Conservation (phyloP, 2,113 vertebrate genomes). For the Nyctereutes procyonoides region DNA sequence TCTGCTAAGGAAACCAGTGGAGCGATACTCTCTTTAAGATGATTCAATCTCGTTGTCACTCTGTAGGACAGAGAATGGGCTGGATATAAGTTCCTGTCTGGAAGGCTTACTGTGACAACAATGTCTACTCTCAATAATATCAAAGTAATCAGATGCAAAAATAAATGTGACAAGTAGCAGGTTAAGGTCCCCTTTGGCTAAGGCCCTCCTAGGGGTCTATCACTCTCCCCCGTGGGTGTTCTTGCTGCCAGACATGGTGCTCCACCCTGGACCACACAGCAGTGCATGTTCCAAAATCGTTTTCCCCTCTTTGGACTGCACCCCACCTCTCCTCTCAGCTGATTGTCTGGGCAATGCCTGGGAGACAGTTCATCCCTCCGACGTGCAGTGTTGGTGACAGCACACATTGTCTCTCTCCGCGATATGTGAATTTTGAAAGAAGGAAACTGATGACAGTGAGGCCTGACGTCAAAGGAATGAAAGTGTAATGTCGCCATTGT, state of each 20-base stretch:
- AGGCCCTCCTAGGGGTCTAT: not conserved
- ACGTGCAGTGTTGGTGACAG: not conserved
- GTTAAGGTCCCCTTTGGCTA: not conserved
- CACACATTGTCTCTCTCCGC: not conserved
- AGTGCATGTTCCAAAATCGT: not conserved
- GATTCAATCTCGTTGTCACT: not conserved
- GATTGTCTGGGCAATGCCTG: not conserved
- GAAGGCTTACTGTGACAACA: not conserved
- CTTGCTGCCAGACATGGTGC: not conserved
- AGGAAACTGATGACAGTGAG: not conserved
- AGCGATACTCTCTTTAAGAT: not conserved
- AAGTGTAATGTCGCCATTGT: not conserved
- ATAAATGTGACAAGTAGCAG: not conserved
- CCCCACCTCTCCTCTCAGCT: not conserved
- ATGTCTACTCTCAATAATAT: not conserved
- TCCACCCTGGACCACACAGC: not conserved
- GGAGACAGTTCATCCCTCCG: not conserved
- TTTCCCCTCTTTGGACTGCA: not conserved
- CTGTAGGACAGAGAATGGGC: not conserved
- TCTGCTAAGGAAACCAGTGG: not conserved
- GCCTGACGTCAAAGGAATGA: not conserved
- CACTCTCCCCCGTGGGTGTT: not conserved
- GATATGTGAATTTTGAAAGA: not conserved
- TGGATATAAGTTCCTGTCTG: not conserved
- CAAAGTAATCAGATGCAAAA: not conserved